A percentile compares a stretch with the other conserved stretches of the same genome.
Conservation (phyloP, 2,113 vertebrate species). For the Syrrhaptes paradoxus region DNA sequence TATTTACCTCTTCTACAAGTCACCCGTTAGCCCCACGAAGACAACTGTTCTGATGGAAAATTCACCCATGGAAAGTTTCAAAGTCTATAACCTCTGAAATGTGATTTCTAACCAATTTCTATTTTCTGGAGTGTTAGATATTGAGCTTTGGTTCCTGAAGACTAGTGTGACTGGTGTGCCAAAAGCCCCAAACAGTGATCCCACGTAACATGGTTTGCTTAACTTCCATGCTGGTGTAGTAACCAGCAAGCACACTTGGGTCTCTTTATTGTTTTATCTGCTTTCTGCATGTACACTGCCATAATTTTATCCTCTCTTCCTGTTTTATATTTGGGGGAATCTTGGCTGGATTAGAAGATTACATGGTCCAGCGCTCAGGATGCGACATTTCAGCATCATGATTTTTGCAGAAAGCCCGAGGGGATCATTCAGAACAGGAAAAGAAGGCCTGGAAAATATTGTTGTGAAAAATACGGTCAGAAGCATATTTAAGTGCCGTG, state of each 20-base stretch:
- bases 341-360: neutral
- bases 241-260: neutral
- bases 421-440: neutral
- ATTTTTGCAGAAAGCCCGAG: neutral
- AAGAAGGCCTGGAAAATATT: neutral
- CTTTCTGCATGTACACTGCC: neutral
- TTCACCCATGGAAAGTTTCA: neutral
- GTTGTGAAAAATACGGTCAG: neutral
- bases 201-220: neutral
- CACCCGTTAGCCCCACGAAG: neutral
- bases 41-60: neutral
- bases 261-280: neutral
- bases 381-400: neutral
- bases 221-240: neutral
- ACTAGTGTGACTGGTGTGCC: neutral
- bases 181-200: neutral
- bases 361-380: neutral
- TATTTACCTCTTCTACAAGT: neutral
- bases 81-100: neutral
- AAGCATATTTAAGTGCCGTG: neutral
- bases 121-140: neutral
- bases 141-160: neutral
- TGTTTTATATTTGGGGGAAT: neutral
- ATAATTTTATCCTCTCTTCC: neutral
- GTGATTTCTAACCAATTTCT: neutral